Conservation (phyloP, 2,113 vertebrate genomes). For the Xenopus tropicalis region UCB_Xtro_10.0 CM004449.2:23179501-23180000, state of each 20-base stretch:
- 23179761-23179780: constrained; percentile 28
- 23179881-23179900: constrained; percentile 37
- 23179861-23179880: constrained; percentile 37
- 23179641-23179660: too few relatives aligned
- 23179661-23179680: too few relatives aligned
- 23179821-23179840: constrained; percentile 35
- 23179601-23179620: too few relatives aligned
- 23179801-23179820: constrained; percentile 32
- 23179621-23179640: too few relatives aligned
- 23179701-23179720: neutral
- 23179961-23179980: constrained; percentile 35
- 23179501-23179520: too few relatives aligned
- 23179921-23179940: constrained; percentile 46
- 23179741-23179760: constrained; percentile 16
- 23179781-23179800: constrained; percentile 25
- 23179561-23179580: too few relatives aligned
- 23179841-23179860: constrained; percentile 41
- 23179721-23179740: constrained; percentile 4
- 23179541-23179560: too few relatives aligned
- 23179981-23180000: constrained; percentile 36
- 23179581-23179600: too few relatives aligned
- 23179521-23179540: too few relatives aligned
- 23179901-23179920: constrained; percentile 46
- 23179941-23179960: constrained; percentile 44
- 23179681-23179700: too few relatives aligned